phyloP scores from a whole-genome alignment of 2,797 vertebrate species.

The Sebastes hopkinsi region DNA sequence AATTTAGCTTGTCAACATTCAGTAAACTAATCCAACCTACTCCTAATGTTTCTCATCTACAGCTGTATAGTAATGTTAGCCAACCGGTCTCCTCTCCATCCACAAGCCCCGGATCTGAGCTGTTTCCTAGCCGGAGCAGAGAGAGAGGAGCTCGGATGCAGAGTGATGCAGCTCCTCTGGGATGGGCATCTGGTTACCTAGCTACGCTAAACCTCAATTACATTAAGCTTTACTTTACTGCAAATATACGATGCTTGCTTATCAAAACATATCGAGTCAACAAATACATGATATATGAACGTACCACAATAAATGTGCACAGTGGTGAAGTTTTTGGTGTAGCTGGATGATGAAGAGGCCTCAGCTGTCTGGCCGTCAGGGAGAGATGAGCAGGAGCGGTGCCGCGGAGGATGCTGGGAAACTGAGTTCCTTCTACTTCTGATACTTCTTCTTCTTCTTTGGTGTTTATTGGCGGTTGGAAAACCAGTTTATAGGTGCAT shows the following conservation, averaged over 20 bases:
- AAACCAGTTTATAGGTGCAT: no score
- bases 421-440: conserved; percentile 1
- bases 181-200: conserved; percentile 9
- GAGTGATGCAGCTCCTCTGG: conserved; percentile 1
- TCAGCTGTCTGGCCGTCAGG: conserved; percentile 30
- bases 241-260: not conserved
- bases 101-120: not conserved
- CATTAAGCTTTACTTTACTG: not conserved
- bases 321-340: not conserved
- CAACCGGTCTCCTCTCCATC: not conserved
- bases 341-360: conserved; percentile 41
- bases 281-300: not conserved
- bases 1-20: not conserved
- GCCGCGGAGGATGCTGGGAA: conserved; percentile 66
- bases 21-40: not conserved
- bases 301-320: conserved; percentile 34
- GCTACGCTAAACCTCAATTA: not conserved
- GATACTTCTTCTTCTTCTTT: fast-evolving
- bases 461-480: no score
- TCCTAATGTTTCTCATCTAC: not conserved
- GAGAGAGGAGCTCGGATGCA: not conserved
- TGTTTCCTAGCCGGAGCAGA: conserved; percentile 4
- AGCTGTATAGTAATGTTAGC: not conserved
- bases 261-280: not conserved
- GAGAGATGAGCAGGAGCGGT: conserved; percentile 12